Percentiles rank a stretch among this genome's conserved stretches.
These are phyloP conservation scores for Nixonia krombeini DNA, from an alignment of 1,140 invertebrate species.

Conservation along the genomic window DNA sequence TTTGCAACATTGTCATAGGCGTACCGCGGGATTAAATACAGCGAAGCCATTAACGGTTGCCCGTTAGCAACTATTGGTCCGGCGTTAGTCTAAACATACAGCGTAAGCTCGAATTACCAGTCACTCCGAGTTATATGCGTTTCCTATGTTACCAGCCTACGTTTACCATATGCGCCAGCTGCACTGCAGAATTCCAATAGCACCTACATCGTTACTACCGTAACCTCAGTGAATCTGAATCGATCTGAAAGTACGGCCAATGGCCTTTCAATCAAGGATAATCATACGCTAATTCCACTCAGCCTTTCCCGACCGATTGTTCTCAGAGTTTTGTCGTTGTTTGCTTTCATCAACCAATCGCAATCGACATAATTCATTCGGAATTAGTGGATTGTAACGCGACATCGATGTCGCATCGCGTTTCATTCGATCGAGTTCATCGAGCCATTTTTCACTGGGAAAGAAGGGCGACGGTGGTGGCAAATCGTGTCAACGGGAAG, in stretches of 20 bases:
- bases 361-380: no score
- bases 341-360: no score
- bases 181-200: conserved; percentile 65
- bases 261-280: conserved; percentile 33
- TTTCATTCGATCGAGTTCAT: no score
- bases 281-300: conserved; percentile 41
- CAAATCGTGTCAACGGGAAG: neutral
- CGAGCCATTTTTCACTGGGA: no score
- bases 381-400: no score
- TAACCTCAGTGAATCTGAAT: conserved; percentile 46
- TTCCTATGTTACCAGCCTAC: conserved; percentile 56
- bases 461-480: no score
- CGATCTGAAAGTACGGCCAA: conserved; percentile 33
- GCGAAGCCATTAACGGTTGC: conserved; percentile 25
- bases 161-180: conserved; percentile 54
- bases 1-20: no score
- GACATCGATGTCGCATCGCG: no score
- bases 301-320: conserved; percentile 25
- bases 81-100: conserved; percentile 53
- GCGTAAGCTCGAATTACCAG: conserved; percentile 57
- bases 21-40: no score
- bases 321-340: neutral
- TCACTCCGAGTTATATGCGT: conserved; percentile 65
- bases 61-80: conserved; percentile 55
- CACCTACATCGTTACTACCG: conserved; percentile 57